phyloP scores from a whole-genome alignment of 35 echinoderm and acorn worm genomes.

The Ptychodera flava region DNA sequence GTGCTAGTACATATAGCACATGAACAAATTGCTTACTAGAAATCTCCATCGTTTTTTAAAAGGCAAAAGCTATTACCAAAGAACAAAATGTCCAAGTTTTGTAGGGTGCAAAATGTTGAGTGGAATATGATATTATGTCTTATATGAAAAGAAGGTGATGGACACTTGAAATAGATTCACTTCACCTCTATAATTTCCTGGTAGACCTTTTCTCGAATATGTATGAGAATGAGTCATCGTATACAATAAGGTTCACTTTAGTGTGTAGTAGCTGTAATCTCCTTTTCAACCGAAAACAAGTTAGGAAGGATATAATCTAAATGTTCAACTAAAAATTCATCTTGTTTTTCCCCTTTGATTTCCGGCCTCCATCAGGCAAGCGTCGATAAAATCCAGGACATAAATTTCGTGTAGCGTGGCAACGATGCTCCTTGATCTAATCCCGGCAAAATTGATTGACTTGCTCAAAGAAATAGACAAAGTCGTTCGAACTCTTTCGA shows the following conservation, averaged over 20 bases:
- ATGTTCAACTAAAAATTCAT: not conserved
- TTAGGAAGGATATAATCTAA: not conserved
- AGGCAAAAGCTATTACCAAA: no score
- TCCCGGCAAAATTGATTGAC: no score
- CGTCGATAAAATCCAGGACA: constrained; percentile 5
- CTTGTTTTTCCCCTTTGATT: not conserved
- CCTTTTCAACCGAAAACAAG: not conserved
- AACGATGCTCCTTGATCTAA: not conserved
- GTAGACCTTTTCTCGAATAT: not conserved
- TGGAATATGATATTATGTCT: no score
- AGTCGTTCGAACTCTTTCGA: no score
- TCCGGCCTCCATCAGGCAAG: not conserved
- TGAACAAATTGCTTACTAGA: no score
- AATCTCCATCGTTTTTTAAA: no score
- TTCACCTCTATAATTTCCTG: not conserved
- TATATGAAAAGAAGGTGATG: no score
- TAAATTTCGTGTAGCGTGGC: not conserved
- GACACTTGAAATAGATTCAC: not conserved
- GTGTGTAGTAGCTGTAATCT: not conserved
- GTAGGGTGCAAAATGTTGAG: no score
- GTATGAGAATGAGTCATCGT: not conserved
- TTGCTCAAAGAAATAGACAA: no score
- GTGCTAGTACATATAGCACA: no score
- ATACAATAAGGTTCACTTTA: not conserved
- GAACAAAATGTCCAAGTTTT: no score